Evolutionary conservation across 1,140 invertebrate genomes (phyloP).

Genomic region (Leptopilina clavipes): DNA sequence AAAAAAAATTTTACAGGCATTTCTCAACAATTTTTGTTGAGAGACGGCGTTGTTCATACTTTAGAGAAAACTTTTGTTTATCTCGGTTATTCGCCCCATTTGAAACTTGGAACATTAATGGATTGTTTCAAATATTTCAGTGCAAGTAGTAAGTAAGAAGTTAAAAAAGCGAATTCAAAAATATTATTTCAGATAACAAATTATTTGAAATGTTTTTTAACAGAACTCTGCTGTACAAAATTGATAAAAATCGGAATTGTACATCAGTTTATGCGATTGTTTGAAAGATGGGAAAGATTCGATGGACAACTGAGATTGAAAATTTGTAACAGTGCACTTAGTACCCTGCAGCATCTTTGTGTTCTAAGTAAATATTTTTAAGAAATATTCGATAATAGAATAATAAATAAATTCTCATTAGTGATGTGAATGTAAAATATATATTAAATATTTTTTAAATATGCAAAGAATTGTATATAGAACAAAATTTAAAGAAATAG

Average conservation of each 20-base stretch:
- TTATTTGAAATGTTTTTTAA: conserved; percentile 50
- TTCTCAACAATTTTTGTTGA: conserved; percentile 77
- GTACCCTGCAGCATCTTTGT: conserved; percentile 79
- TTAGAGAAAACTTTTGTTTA: conserved; percentile 79
- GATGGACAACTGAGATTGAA: conserved; percentile 79
- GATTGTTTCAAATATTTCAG: conserved; percentile 81
- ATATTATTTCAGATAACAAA: not conserved
- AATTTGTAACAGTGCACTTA: conserved; percentile 78
- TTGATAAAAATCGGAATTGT: conserved; percentile 79
- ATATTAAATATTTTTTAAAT: too few species aligned
- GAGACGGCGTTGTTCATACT: conserved; percentile 79
- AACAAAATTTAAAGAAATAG: too few species aligned
- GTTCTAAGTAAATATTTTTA: conserved; percentile 78
- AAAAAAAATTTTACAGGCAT: conserved; percentile 73
- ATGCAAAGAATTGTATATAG: too few species aligned
- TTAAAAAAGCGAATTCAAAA: not conserved
- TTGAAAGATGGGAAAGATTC: conserved; percentile 81
- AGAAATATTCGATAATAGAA: not conserved
- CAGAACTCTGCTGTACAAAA: conserved; percentile 79
- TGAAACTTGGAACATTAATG: conserved; percentile 78
- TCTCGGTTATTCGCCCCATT: conserved; percentile 78
- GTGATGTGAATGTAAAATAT: too few species aligned
- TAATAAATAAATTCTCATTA: too few species aligned
- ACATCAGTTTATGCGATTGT: conserved; percentile 76
- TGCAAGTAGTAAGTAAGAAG: conserved; percentile 76